Evolutionary conservation across 2,888 invertebrate species (phyloP), one percentile per base, ranked within the genome.

Genomic region (Nomada flava): DNA sequence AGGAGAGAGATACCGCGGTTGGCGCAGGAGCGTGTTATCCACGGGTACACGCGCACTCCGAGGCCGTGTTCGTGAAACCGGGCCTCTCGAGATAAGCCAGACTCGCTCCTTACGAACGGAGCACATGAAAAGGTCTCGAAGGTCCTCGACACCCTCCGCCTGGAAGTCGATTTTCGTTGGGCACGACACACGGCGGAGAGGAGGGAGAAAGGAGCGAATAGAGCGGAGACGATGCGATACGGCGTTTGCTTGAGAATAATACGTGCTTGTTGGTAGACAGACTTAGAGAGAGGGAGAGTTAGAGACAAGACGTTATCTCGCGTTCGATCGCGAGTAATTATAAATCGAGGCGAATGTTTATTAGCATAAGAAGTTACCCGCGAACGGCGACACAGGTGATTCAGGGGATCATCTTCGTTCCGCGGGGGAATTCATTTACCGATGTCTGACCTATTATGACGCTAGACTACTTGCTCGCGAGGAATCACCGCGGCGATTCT

Each of bases 101-200:
- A 76, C 88, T 85, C 76, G 86, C 86, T 85, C 76, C 79, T 88
- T 82, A 62, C 83, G 83, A 78, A 78, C 88, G 57, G 76, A 86
- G 78, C 83, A 65, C 85, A 79, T 85, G 86, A 88, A 88, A 88
- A 86, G 86, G 84, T 88, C 86, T 86, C 80, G 80, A 64, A 86
- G 87, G 86, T 87, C 87, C 87, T 82, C 84, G 86, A 86, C 86
- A 81, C 83, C 79, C 85, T 77, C 77, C 63, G 59, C 68, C 64
- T 79, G 62, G 65, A 76, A 82, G 71, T 74, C 71, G 71, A 85
- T 82, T 79, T 82, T 87, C 84, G 83, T 70, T 36, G 63, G 65
- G 15, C 69, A 47, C 75, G 60, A 29, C 29, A 15, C 15, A 47
- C 42, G 5, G n/a, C 3, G 47, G 15, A 18, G 44, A 15, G 9